Conservation (phyloP, 2,888 invertebrate species). For the Tachystola acroxantha region DNA sequence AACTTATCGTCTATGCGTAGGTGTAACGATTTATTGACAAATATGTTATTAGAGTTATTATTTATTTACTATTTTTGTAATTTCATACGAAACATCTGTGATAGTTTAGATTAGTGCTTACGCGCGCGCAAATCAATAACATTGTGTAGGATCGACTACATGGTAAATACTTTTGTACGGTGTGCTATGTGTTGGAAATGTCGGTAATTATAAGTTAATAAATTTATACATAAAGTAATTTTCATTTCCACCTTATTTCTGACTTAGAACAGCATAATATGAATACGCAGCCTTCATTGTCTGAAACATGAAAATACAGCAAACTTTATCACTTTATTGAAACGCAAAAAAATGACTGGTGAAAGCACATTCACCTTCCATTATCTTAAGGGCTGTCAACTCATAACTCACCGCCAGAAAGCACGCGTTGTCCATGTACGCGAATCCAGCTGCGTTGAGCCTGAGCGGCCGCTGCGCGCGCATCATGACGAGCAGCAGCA, state of each 20-base stretch:
- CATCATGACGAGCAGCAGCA: slow-evolving; percentile 54
- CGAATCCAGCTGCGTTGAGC: slow-evolving; percentile 66
- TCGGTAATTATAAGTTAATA: not conserved
- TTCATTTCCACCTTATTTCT: slow-evolving; percentile 14
- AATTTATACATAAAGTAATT: not conserved
- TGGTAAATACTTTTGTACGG: not conserved
- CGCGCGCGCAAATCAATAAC: slow-evolving; percentile 19
- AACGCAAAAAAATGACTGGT: no score
- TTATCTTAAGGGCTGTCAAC: no score
- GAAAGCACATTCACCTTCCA: no score
- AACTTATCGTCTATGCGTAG: no score
- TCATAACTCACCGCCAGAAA: slow-evolving; percentile 50
- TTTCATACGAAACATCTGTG: slow-evolving; percentile 62
- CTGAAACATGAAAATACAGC: slow-evolving; percentile 49
- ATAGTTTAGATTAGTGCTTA: slow-evolving; percentile 60
- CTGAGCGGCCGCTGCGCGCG: slow-evolving; percentile 61
- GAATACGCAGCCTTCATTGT: slow-evolving; percentile 66
- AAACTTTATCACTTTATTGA: no score
- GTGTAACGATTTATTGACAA: no score
- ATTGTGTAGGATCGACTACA: not conserved
- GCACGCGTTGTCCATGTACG: slow-evolving; percentile 64
- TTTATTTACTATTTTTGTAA: slow-evolving; percentile 38
- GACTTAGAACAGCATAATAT: slow-evolving; percentile 41
- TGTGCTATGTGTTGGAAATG: no score
- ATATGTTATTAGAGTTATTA: slow-evolving; percentile 1